Evolutionary conservation across 2,888 invertebrate genomes (phyloP), one percentile per base, ranked within the genome.

Genomic region (Limenitis camilla): DNA sequence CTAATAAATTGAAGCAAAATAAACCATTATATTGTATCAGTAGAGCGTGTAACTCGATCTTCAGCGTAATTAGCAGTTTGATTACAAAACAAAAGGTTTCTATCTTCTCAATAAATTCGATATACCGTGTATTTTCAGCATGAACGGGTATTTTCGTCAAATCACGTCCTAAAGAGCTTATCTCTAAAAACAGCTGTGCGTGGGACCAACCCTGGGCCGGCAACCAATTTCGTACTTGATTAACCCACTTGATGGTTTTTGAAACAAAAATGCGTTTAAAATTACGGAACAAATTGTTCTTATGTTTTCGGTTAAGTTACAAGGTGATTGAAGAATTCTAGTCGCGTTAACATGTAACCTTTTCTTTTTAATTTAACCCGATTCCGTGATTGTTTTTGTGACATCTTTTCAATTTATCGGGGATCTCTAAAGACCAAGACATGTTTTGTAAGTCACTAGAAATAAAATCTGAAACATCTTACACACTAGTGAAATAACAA

Each of bases 151-250:
- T 42, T 52, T 55, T 28, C 44, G 41, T 33, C 47, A 52, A 48
- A 53, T 51, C 48, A 53, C 47, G 38, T 33, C 48, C 35, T 48
- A 53, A 51, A 49, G 27, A 46, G 56, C 40, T 50, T 56, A 50
- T 56, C 56, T 53, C 42, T 35, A 45, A 38, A 56, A 53, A 56
- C 51, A 54, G 44, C 39, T 48, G 47, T 49, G 44, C 53, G 38
- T 47, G 39, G 43, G 49, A 54, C 43, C 52, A 54, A 54, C 55
- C 33, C 48, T 31, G 49, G 51, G 38, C 44, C 41, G 45, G 46
- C 44, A 55, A 46, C 51, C 56, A 59, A 59, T 59, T 59, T 59
- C 52, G 33, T 54, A 52, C 54, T 56, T 56, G 54, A 54, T 53
- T 56, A 53, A 40, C 38, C 54, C 44, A 49, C 52, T 45, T 54